Conservation (phyloP, 2,797 vertebrate species). For the Salarias fasciatus region DNA sequence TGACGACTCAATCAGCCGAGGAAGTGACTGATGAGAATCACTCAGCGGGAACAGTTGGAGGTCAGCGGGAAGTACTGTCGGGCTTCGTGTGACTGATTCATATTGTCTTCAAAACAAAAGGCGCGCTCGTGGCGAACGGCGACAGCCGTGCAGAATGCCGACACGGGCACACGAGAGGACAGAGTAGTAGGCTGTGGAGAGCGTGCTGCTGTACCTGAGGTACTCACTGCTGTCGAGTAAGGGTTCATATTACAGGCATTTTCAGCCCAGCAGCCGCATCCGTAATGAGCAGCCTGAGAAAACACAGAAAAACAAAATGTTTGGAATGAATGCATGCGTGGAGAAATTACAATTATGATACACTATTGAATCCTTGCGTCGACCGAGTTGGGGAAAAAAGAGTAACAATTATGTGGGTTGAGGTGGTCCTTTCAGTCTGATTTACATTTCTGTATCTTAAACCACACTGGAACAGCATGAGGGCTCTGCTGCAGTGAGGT, state of each 20-base stretch:
- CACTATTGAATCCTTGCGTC: no score
- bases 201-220: conserved; percentile 91
- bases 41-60: conserved; percentile 57
- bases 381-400: no score
- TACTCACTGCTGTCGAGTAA: conserved; percentile 99
- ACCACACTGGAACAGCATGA: neutral
- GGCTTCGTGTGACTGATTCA: conserved; percentile 53
- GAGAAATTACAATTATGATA: no score
- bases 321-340: conserved; percentile 5
- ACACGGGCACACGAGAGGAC: neutral
- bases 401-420: neutral
- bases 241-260: conserved; percentile 91
- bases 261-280: conserved; percentile 99
- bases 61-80: conserved; percentile 70
- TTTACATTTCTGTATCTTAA: conserved; percentile 26
- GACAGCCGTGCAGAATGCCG: neutral
- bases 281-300: conserved; percentile 96
- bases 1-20: conserved; percentile 74
- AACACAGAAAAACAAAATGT: conserved; percentile 36
- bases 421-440: conserved; percentile 8
- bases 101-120: conserved; percentile 42
- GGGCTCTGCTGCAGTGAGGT: neutral
- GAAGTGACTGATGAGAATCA: conserved; percentile 76
- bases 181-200: neutral
- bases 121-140: conserved; percentile 23